phyloP scores from a whole-genome alignment of 2,888 invertebrate species.

The Xanthostigma xanthostigma region DNA sequence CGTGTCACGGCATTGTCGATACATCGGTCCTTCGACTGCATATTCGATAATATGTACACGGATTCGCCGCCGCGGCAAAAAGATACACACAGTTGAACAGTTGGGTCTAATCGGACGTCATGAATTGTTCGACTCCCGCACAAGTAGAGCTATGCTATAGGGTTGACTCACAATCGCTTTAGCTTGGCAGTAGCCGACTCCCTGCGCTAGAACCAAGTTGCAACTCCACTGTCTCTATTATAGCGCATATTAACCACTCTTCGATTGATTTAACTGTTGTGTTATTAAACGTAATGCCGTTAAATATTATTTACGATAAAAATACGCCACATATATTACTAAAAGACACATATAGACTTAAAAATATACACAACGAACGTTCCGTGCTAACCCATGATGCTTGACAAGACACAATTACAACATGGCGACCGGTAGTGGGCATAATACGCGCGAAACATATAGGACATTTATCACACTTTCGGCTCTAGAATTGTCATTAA shows the following conservation, averaged over 20 bases:
- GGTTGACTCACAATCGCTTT: constrained; percentile 22
- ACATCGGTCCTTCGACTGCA: constrained; percentile 23
- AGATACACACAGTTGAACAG: constrained; percentile 21
- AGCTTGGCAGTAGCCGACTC: constrained; percentile 29
- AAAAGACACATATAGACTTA: constrained; percentile 7
- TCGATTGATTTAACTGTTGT: too few relatives aligned
- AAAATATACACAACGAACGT: constrained; percentile 20
- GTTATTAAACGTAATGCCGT: too few relatives aligned
- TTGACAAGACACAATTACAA: constrained; percentile 28
- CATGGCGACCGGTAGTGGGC: constrained; percentile 32
- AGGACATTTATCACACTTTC: not conserved
- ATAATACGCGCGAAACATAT: constrained; percentile 26
- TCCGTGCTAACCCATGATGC: constrained; percentile 31
- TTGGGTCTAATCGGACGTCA: constrained; percentile 21
- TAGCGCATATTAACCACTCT: constrained; percentile 26
- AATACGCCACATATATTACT: too few relatives aligned
- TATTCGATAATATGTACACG: constrained; percentile 11
- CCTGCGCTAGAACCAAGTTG: constrained; percentile 34
- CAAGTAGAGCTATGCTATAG: constrained; percentile 21
- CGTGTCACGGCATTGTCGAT: constrained; percentile 24
- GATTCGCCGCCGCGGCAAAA: constrained; percentile 16
- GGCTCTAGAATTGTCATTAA: too few relatives aligned
- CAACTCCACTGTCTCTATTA: constrained; percentile 28
- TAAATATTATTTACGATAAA: constrained; percentile 11
- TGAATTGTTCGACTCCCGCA: constrained; percentile 28